Conservation (phyloP, 2,113 vertebrate species). For the Crotalus tigris region DNA sequence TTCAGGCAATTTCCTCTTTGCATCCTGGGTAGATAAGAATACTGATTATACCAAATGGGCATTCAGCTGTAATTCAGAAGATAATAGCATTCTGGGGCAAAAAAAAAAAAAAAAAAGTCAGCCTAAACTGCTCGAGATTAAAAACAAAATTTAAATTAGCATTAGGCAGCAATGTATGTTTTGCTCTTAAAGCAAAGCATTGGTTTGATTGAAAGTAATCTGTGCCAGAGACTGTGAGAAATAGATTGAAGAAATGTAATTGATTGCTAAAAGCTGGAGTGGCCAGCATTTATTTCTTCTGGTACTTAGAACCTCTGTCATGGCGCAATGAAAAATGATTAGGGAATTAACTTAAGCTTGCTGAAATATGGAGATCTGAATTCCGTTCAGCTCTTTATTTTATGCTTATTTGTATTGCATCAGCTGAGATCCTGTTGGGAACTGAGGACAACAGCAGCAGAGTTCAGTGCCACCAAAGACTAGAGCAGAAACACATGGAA, state of each 20-base stretch:
- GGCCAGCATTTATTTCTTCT: slow-evolving; percentile 76
- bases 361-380: slow-evolving; percentile 43
- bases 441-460: neutral
- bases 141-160: neutral
- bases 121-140: neutral
- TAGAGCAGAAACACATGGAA: slow-evolving; percentile 6
- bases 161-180: neutral
- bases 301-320: slow-evolving; percentile 78
- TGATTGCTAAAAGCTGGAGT: slow-evolving; percentile 70
- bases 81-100: neutral
- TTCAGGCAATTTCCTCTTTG: neutral
- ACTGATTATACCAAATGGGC: neutral
- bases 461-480: slow-evolving; percentile 20
- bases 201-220: slow-evolving; percentile 40
- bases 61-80: neutral
- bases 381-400: slow-evolving; percentile 41
- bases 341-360: slow-evolving; percentile 55
- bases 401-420: slow-evolving; percentile 48
- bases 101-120: neutral
- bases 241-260: slow-evolving; percentile 71
- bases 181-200: slow-evolving; percentile 28
- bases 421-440: neutral
- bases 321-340: slow-evolving; percentile 63
- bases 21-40: neutral
- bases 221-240: slow-evolving; percentile 63